Conservation (phyloP, 2,888 invertebrate genomes). For the Tethea ocularis region DNA sequence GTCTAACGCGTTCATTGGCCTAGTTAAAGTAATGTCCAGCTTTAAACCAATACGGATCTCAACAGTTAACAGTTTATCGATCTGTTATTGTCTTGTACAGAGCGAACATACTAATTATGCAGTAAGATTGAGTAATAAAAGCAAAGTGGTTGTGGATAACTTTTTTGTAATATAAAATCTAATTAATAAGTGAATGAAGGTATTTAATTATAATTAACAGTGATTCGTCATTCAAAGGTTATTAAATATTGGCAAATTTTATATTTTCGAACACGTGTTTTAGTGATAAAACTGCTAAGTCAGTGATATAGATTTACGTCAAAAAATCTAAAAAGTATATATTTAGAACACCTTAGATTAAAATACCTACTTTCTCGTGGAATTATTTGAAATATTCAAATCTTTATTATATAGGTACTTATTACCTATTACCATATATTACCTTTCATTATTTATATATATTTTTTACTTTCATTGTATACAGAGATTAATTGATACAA, state of each 20-base stretch:
- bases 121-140: background rate
- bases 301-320: constrained; percentile 17
- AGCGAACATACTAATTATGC: background rate
- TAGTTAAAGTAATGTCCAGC: background rate
- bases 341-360: background rate
- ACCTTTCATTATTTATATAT: too few relatives aligned
- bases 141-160: constrained; percentile 1
- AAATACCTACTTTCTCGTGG: too few relatives aligned
- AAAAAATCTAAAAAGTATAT: constrained; percentile 17
- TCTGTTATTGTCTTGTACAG: background rate
- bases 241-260: constrained; percentile 15
- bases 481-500: too few relatives aligned
- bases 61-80: background rate
- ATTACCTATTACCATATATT: too few relatives aligned
- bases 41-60: background rate
- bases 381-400: background rate
- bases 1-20: constrained; percentile 25
- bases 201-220: constrained; percentile 34
- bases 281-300: background rate
- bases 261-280: background rate
- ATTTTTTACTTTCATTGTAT: too few relatives aligned
- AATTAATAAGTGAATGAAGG: constrained; percentile 52
- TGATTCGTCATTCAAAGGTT: constrained; percentile 32
- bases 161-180: constrained; percentile 29
- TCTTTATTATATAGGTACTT: too few relatives aligned